A percentile compares a stretch with the other conserved stretches of the same genome.
Evolutionary conservation across 1,140 invertebrate genomes (phyloP).

Genomic region (Bacillus rossius): DNA sequence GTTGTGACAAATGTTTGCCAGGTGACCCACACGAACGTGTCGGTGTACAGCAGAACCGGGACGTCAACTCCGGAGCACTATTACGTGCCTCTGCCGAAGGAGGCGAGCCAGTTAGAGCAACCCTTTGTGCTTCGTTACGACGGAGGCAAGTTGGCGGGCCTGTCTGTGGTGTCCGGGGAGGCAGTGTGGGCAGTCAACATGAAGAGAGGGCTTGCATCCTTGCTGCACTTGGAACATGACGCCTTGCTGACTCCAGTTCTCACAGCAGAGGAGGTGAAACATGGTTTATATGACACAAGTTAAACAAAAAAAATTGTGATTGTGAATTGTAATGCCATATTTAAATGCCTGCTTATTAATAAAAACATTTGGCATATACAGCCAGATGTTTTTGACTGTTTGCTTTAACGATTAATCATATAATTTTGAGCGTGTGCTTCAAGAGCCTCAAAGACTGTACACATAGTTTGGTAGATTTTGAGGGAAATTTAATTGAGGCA

Average conservation of each 20-base stretch:
- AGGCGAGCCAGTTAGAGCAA: constrained; percentile 33
- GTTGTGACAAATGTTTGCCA: too few relatives aligned
- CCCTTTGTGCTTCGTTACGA: constrained; percentile 40
- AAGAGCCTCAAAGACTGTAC: too few relatives aligned
- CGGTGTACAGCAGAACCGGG: constrained; percentile 38
- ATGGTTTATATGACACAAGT: too few relatives aligned
- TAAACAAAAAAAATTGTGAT: too few relatives aligned
- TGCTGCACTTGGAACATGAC: constrained; percentile 49
- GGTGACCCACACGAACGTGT: constrained; percentile 34
- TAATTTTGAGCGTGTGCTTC: too few relatives aligned
- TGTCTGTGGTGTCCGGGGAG: constrained; percentile 44
- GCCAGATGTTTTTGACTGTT: too few relatives aligned
- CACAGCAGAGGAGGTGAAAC: constrained; percentile 38
- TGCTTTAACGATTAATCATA: neutral
- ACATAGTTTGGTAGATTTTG: too few relatives aligned
- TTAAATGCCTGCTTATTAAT: too few relatives aligned
- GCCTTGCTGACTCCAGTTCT: constrained; percentile 35
- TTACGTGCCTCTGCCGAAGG: constrained; percentile 17
- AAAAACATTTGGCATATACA: too few relatives aligned
- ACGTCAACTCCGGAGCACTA: constrained; percentile 18
- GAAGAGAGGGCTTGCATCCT: constrained; percentile 55
- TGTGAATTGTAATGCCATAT: too few relatives aligned
- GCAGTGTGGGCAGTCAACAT: constrained; percentile 60
- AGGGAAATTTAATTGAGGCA: too few relatives aligned
- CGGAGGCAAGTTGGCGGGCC: constrained; percentile 39